Percentiles rank a stretch among this genome's conserved stretches.
Conservation (phyloP, 2,888 invertebrate genomes). For the Scaptomyza polygonia region DNA sequence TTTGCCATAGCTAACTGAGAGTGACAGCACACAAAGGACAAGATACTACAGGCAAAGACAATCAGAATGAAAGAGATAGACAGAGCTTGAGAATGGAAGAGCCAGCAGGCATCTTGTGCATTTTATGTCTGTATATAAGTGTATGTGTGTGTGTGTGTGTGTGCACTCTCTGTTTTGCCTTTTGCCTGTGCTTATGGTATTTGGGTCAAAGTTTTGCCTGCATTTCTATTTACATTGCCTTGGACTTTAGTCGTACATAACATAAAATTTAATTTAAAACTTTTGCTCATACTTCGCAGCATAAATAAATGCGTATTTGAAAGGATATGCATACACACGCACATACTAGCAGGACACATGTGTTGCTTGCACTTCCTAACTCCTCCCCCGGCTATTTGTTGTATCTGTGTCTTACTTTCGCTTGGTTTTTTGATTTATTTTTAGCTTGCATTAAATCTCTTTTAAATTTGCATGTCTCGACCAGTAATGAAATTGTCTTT, state of each 20-base stretch:
- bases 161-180: background rate
- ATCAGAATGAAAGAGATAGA: conserved; percentile 6
- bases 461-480: conserved; percentile 47
- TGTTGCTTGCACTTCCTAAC: conserved; percentile 20
- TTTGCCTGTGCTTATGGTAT: conserved; percentile 46
- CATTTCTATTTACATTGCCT: conserved; percentile 58
- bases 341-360: conserved; percentile 30
- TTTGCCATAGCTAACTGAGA: conserved; percentile 51
- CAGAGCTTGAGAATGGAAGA: background rate
- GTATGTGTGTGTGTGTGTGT: background rate
- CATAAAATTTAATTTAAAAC: conserved; percentile 73
- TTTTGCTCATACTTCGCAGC: conserved; percentile 54
- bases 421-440: conserved; percentile 56
- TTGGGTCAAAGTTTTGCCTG: conserved; percentile 71
- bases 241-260: conserved; percentile 46
- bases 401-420: conserved; percentile 14
- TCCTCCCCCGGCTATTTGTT: background rate
- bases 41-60: conserved; percentile 27
- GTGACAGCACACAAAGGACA: conserved; percentile 39
- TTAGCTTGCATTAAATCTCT: conserved; percentile 70
- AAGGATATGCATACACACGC: conserved; percentile 39
- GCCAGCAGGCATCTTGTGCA: conserved; percentile 14
- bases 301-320: conserved; percentile 69
- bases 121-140: background rate
- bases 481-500: conserved; percentile 14